Base-by-base conservation (phyloP, 1,140 invertebrate genomes). In the Pseudomyrmex concolor region DNA sequence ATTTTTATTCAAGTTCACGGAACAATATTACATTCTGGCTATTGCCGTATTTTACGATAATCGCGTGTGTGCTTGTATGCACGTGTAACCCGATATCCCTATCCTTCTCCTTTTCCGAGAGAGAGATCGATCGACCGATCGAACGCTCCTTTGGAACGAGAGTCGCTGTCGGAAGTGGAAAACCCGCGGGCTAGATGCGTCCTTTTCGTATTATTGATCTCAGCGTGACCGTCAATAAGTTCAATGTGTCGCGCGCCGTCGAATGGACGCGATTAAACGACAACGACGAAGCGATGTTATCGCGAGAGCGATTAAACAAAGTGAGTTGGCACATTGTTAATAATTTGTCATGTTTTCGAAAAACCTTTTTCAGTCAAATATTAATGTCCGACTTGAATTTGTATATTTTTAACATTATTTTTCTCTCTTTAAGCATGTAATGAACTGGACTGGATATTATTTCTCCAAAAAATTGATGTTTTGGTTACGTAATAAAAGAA, bases 161-260 rank as follows among this genome's bases (percentile, higher is more conserved):
- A 62, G 45, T 70, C 12, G 34, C 34, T 25, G 25, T 25, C 63
- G 50, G 48, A 80, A 73, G 17, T 54, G 15, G 19, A 83, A 43
- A 67, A 71, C 45, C 17, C 25, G n/a, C n/a, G 43, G 51, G 55
- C 15, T 25, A 25, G 60, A 71, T 60, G 55, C 10, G 34, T 51
- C 55, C 77, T 67, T 84, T 60, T 34, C 54, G n/a, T 68, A 73
- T 73, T 86, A 88, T 88, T 77, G 77, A 88, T 85, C 86, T 8
- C 34, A 34, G 12, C 5, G 50, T 19, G 22, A 81, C 43, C 50
- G 25, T 54, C 70, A 66, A 85, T 70, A 77, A 77, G 25, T 60
- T 85, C 68, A 25, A 66, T 3, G 22, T 67, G 73, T 59, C 50
- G 54, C 22, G 45, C 60, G 50, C 63, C 73, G 60, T 62, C 50